Percentiles rank a stretch among this genome's conserved stretches.
Evolutionary conservation across 92 coral and sea anemone species (phyloP).

Genomic region (Meandrina meandrites): DNA sequence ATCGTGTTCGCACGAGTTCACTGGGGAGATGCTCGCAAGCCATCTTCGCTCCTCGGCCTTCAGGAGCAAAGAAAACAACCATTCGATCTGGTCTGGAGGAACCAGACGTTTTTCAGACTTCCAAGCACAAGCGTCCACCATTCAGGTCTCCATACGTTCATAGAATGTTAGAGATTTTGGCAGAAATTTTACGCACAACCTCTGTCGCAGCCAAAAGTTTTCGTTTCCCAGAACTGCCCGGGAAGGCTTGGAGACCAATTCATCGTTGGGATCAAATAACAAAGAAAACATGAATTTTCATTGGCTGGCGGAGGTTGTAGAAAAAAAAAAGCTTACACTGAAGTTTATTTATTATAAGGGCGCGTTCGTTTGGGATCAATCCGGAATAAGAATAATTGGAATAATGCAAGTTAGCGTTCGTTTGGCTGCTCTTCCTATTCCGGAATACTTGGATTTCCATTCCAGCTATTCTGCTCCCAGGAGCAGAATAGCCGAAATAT

Average conservation of each 20-base stretch:
- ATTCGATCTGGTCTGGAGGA: constrained; percentile 47
- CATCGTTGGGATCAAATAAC: not conserved
- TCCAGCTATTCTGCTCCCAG: too few species aligned
- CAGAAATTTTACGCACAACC: not conserved
- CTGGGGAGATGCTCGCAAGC: constrained; percentile 62
- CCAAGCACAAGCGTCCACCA: constrained; percentile 62
- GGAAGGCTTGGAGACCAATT: constrained; percentile 29
- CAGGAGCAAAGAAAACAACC: constrained; percentile 50
- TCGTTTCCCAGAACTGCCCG: not conserved
- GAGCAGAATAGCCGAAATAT: too few species aligned
- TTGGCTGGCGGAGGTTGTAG: not conserved
- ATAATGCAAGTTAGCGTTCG: too few species aligned
- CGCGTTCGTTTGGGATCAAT: too few species aligned
- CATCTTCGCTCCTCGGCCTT: constrained; percentile 65
- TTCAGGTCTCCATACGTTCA: constrained; percentile 15
- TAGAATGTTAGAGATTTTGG: not conserved
- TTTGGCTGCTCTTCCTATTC: too few species aligned
- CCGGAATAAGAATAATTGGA: too few species aligned
- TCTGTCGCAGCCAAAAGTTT: not conserved
- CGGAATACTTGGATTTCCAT: too few species aligned
- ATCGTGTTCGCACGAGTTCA: constrained; percentile 27
- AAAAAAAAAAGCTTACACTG: too few species aligned
- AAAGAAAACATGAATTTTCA: not conserved
- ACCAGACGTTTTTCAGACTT: constrained; percentile 49
- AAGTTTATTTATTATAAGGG: too few species aligned